A percentile compares a stretch with the other conserved stretches of the same genome.
Evolutionary conservation across 64 coral and sea anemone species (phyloP).

Genomic region (Pocillopora verrucosa): DNA sequence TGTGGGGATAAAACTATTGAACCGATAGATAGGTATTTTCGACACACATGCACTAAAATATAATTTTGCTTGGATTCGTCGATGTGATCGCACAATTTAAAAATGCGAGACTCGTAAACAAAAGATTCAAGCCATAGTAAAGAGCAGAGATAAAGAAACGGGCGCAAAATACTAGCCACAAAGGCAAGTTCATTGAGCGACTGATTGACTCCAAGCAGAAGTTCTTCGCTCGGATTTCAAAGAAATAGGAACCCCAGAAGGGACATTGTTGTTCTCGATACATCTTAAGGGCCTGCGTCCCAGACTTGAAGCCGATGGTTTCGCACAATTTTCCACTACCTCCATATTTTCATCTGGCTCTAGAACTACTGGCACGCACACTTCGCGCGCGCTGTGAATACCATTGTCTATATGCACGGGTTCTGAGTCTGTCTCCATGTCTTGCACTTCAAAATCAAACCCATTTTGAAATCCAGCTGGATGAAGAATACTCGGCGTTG

Average conservation of each 20-base stretch:
- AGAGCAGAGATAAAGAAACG: not conserved
- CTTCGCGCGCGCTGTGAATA: conserved; percentile 68
- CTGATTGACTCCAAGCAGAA: conserved; percentile 5
- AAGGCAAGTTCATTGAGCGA: not conserved
- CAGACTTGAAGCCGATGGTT: not conserved
- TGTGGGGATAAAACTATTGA: too few species aligned
- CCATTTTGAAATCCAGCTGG: conserved; percentile 22
- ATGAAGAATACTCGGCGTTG: conserved; percentile 86
- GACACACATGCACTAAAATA: too few species aligned
- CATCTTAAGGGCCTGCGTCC: conserved; percentile 55
- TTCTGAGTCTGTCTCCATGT: conserved; percentile 75
- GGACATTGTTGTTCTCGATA: conserved; percentile 58
- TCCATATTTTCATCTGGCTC: conserved; percentile 32
- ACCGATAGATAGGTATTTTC: too few species aligned
- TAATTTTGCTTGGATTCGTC: too few species aligned
- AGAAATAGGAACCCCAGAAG: not conserved
- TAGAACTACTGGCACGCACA: conserved; percentile 53
- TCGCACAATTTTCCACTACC: not conserved
- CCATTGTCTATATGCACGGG: conserved; percentile 52
- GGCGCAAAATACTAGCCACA: not conserved
- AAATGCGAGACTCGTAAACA: too few species aligned
- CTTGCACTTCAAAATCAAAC: conserved; percentile 62
- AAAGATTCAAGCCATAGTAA: too few species aligned
- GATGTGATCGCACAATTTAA: too few species aligned
- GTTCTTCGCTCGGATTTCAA: conserved; percentile 19